phyloP scores from a whole-genome alignment of 1,140 invertebrate genomes.

The Drosophila dunni region DNA sequence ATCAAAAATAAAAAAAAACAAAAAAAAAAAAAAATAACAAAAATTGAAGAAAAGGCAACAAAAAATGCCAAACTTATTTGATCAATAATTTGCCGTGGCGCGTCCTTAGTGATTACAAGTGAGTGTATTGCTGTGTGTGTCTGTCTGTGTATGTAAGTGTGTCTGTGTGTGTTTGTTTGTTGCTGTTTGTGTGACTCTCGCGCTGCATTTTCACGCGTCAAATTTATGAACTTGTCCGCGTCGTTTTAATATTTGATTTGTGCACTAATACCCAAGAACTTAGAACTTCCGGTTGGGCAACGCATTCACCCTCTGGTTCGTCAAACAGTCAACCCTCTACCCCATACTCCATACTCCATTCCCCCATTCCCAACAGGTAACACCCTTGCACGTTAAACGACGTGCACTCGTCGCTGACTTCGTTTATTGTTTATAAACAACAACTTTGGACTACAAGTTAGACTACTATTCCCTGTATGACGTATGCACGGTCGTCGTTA shows the following conservation, averaged over 20 bases:
- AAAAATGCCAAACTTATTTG: slow-evolving; percentile 63
- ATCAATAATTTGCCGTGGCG: slow-evolving; percentile 72
- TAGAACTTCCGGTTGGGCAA: slow-evolving; percentile 54
- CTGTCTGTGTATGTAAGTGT: slow-evolving; percentile 33
- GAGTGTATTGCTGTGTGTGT: slow-evolving; percentile 24
- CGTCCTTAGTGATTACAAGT: slow-evolving; percentile 69
- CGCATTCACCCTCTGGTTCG: slow-evolving; percentile 47
- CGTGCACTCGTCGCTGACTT: slow-evolving; percentile 48
- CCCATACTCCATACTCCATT: neutral
- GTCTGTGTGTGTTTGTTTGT: slow-evolving; percentile 16
- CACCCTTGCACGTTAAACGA: slow-evolving; percentile 19
- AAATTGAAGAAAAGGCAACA: slow-evolving; percentile 27
- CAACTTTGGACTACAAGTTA: slow-evolving; percentile 59
- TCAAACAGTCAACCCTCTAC: neutral
- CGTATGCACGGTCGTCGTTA: slow-evolving; percentile 69
- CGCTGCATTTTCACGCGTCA: slow-evolving; percentile 76
- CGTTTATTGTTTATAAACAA: slow-evolving; percentile 82
- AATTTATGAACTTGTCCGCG: slow-evolving; percentile 68
- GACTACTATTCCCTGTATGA: slow-evolving; percentile 40
- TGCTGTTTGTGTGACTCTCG: slow-evolving; percentile 41
- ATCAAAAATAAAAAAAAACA: neutral
- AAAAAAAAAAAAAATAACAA: neutral
- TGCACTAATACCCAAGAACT: slow-evolving; percentile 55
- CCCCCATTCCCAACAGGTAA: neutral
- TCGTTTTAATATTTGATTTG: slow-evolving; percentile 68